These are phyloP conservation scores for Nemotelus pantherinus DNA, from an alignment of 2,888 invertebrate genomes.

Conservation along the genomic window DNA sequence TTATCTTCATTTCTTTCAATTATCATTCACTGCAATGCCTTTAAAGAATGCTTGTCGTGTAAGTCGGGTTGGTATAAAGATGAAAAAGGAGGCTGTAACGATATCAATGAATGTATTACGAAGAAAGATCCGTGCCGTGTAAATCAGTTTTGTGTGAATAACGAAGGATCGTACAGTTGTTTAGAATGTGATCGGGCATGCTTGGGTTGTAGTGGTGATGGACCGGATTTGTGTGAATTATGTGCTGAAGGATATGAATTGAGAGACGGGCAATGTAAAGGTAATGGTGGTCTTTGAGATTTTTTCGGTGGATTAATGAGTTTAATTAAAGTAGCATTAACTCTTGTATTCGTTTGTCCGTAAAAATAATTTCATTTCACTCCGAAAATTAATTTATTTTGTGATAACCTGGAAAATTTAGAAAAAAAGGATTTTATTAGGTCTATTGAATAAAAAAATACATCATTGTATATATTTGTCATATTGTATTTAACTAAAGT, in stretches of 20 bases:
- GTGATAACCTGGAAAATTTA: too few species aligned
- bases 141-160: conserved; percentile 87
- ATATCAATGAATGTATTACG: conserved; percentile 84
- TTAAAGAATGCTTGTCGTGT: conserved; percentile 66
- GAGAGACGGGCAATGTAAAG: conserved; percentile 80
- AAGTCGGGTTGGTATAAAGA: conserved; percentile 78
- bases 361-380: too few species aligned
- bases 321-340: too few species aligned
- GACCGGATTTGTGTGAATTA: conserved; percentile 87
- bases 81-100: conserved; percentile 79
- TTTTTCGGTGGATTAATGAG: too few species aligned
- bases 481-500: too few species aligned
- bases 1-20: neutral
- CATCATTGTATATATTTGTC: too few species aligned
- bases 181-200: conserved; percentile 85
- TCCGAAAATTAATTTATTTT: too few species aligned
- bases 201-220: conserved; percentile 85
- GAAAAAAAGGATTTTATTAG: too few species aligned
- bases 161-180: conserved; percentile 84
- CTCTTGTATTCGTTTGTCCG: too few species aligned
- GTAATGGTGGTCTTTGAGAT: conserved; percentile 63
- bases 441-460: too few species aligned
- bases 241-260: conserved; percentile 80
- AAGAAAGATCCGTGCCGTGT: conserved; percentile 66
- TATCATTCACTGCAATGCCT: conserved; percentile 47